These are phyloP conservation scores for Nomia melanderi DNA, from an alignment of 1,140 invertebrate species.

Conservation along the genomic window DNA sequence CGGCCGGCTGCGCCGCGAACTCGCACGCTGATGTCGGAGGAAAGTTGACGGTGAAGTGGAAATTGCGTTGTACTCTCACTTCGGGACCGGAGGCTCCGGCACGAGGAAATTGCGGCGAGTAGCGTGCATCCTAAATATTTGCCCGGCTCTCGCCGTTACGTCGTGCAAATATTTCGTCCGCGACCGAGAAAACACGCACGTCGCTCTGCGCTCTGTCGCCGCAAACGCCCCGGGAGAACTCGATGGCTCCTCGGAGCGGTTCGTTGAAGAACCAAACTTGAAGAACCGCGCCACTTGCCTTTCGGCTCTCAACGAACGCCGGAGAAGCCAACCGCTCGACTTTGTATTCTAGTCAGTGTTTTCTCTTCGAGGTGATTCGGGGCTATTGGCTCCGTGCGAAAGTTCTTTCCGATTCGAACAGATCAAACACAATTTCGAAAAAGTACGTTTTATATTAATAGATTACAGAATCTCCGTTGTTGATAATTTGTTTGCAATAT, in stretches of 20 bases:
- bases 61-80: conserved; percentile 59
- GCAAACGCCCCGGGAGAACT: conserved; percentile 26
- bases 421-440: too few species aligned
- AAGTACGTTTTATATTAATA: too few species aligned
- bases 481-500: too few species aligned
- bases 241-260: conserved; percentile 24
- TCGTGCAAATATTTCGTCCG: conserved; percentile 63
- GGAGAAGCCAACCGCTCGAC: neutral
- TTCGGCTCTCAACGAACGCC: neutral
- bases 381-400: too few species aligned
- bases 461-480: too few species aligned
- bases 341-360: too few species aligned
- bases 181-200: conserved; percentile 58
- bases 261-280: neutral
- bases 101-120: conserved; percentile 58
- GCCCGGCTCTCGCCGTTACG: conserved; percentile 60
- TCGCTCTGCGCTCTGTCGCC: conserved; percentile 18
- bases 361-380: too few species aligned
- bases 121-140: conserved; percentile 67
- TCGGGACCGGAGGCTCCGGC: conserved; percentile 21
- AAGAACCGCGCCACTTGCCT: conserved; percentile 22
- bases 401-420: too few species aligned
- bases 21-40: conserved; percentile 20
- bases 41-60: conserved; percentile 53
- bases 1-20: too few species aligned